A percentile compares a stretch with the other conserved stretches of the same genome.
These are phyloP conservation scores for Maniola hyperantus DNA, from an alignment of 2,888 invertebrate species.

Conservation along the genomic window DNA sequence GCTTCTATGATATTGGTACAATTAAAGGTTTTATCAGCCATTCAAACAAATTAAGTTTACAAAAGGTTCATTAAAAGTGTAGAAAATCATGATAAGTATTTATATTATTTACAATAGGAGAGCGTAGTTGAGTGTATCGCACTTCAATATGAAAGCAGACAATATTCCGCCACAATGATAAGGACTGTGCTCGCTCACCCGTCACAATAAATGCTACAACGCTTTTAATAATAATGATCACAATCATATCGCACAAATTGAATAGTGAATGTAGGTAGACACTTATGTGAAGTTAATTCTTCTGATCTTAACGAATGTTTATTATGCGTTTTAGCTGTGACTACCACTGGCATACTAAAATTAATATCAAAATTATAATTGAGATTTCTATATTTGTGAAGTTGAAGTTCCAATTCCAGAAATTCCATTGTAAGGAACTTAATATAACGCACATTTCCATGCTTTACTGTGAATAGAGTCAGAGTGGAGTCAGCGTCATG, in stretches of 20 bases:
- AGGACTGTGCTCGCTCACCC: conserved; percentile 6
- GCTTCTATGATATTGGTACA: too few species aligned
- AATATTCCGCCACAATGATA: conserved; percentile 5
- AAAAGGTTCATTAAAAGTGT: not conserved
- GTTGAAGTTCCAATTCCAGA: too few species aligned
- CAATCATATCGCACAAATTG: conserved; percentile 5
- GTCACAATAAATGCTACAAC: conserved; percentile 18
- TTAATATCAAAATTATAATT: not conserved
- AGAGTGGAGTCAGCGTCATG: too few species aligned
- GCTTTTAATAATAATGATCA: conserved; percentile 15
- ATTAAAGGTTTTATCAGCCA: too few species aligned
- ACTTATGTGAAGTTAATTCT: not conserved
- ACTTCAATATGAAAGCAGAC: conserved; percentile 12
- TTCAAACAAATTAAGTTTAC: not conserved
- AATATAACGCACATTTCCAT: too few species aligned
- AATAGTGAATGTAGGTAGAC: not conserved
- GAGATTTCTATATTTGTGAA: too few species aligned
- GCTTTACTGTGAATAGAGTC: too few species aligned
- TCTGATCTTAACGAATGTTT: not conserved
- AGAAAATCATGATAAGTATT: not conserved
- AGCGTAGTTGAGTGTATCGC: conserved; percentile 12
- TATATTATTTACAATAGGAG: not conserved
- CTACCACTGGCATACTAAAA: too few species aligned
- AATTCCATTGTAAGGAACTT: too few species aligned
- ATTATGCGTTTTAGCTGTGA: too few species aligned